These are phyloP conservation scores for Drosophila sp. DNA, from an alignment of 1,140 invertebrate species.

Conservation along the genomic window DNA sequence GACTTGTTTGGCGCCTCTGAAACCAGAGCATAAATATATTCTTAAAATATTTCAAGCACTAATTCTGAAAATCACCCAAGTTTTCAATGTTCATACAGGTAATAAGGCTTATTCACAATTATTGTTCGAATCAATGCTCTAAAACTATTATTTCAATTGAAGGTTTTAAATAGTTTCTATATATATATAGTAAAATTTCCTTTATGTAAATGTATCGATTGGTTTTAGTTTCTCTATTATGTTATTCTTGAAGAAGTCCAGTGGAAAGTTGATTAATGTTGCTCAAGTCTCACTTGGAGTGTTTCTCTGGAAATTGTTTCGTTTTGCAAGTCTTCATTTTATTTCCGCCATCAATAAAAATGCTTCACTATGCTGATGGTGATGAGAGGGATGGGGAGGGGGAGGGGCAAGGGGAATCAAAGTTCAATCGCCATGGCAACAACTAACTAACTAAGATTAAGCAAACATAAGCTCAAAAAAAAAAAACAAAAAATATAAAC, in stretches of 20 bases:
- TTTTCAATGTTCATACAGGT: too few relatives aligned
- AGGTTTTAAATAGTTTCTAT: too few relatives aligned
- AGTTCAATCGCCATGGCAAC: slow-evolving; percentile 5
- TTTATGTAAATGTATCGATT: not conserved
- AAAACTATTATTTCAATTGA: too few relatives aligned
- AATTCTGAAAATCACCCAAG: too few relatives aligned
- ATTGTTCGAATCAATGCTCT: too few relatives aligned
- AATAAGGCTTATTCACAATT: too few relatives aligned
- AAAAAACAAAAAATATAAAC: slow-evolving; percentile 2
- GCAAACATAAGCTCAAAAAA: not conserved
- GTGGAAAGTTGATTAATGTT: not conserved
- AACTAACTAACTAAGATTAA: not conserved
- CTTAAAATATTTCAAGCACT: too few relatives aligned
- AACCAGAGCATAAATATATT: too few relatives aligned
- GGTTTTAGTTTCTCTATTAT: not conserved
- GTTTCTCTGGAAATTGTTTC: not conserved
- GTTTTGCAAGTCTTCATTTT: not conserved
- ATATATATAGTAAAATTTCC: too few relatives aligned
- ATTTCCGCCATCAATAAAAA: slow-evolving; percentile 6
- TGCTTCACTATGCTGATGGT: not conserved
- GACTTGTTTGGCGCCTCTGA: too few relatives aligned
- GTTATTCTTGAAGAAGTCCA: not conserved
- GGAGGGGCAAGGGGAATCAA: not conserved
- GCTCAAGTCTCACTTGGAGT: not conserved
- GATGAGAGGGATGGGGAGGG: not conserved